Percentiles rank a stretch among this genome's conserved stretches.
phyloP scores from a whole-genome alignment of 1,140 invertebrate species.

The Drosophila carrolli region DNA sequence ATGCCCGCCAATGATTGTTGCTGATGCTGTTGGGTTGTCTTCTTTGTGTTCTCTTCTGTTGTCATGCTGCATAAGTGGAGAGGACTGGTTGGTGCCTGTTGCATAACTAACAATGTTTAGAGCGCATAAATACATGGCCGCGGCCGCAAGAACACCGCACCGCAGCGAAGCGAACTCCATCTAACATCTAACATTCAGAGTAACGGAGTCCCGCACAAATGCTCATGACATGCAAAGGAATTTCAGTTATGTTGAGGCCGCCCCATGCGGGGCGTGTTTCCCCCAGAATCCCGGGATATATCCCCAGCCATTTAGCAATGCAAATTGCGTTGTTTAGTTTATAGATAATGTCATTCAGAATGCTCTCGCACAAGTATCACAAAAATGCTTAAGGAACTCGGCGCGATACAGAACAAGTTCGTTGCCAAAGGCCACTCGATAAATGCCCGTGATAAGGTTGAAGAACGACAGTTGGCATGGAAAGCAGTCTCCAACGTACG shows the following conservation, averaged over 20 bases:
- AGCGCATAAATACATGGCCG: conserved; percentile 75
- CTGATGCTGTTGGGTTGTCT: conserved; percentile 22
- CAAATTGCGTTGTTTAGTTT: conserved; percentile 76
- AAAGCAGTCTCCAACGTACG: conserved; percentile 39
- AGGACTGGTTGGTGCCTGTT: conserved; percentile 51
- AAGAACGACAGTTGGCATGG: conserved; percentile 47
- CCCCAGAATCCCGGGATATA: conserved; percentile 12
- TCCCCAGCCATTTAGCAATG: conserved; percentile 70
- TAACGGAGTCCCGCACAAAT: conserved; percentile 79
- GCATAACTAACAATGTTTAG: conserved; percentile 81
- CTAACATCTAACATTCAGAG: conserved; percentile 60
- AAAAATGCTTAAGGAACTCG: conserved; percentile 63
- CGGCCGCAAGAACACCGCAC: conserved; percentile 29
- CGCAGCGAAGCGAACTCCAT: conserved; percentile 30
- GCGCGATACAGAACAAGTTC: conserved; percentile 52
- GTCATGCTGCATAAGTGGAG: conserved; percentile 49
- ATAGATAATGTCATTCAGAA: conserved; percentile 80
- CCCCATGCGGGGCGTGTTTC: conserved; percentile 45
- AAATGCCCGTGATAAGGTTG: conserved; percentile 56
- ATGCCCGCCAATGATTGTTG: conserved; percentile 80
- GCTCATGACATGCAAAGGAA: conserved; percentile 76
- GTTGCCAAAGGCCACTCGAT: conserved; percentile 46
- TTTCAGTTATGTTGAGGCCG: conserved; percentile 62
- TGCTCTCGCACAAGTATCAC: conserved; percentile 57
- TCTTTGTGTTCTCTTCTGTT: conserved; percentile 18